Conservation (phyloP, 2,797 vertebrate species). For the Pseudochirops cupreus region DNA sequence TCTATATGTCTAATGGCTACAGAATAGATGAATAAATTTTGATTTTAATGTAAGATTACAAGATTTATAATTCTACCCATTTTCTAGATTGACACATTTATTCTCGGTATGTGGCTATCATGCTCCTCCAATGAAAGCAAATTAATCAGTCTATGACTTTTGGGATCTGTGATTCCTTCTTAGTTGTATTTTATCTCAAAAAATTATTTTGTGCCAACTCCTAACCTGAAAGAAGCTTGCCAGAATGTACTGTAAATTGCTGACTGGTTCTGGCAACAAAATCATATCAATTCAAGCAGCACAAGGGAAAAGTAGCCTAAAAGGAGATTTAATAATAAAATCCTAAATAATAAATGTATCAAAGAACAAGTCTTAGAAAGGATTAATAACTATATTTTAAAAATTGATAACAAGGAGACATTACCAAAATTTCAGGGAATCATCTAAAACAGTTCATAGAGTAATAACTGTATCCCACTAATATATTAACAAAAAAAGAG, state of each 20-base stretch:
- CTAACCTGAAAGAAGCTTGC: not conserved
- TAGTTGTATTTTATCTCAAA: not conserved
- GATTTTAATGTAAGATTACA: not conserved
- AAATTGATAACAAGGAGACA: not conserved
- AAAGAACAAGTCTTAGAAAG: not conserved
- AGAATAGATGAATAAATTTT: not conserved
- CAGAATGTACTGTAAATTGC: not conserved
- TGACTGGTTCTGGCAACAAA: not conserved
- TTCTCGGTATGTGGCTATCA: not conserved
- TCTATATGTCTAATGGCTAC: not conserved
- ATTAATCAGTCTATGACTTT: not conserved
- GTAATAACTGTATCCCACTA: not conserved
- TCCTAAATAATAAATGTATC: not conserved
- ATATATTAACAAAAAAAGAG: not conserved
- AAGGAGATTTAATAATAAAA: not conserved
- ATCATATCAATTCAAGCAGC: not conserved
- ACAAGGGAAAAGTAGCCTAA: not conserved
- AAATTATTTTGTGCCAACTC: not conserved
- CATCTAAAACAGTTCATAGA: not conserved
- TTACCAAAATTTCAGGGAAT: not conserved
- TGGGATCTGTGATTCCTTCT: not conserved
- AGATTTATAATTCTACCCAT: not conserved
- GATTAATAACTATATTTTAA: not conserved
- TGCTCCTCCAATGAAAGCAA: not conserved
- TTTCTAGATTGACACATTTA: not conserved